These are phyloP conservation scores for Python bivittatus DNA, from an alignment of 2,113 vertebrate species.

Conservation along the genomic window DNA sequence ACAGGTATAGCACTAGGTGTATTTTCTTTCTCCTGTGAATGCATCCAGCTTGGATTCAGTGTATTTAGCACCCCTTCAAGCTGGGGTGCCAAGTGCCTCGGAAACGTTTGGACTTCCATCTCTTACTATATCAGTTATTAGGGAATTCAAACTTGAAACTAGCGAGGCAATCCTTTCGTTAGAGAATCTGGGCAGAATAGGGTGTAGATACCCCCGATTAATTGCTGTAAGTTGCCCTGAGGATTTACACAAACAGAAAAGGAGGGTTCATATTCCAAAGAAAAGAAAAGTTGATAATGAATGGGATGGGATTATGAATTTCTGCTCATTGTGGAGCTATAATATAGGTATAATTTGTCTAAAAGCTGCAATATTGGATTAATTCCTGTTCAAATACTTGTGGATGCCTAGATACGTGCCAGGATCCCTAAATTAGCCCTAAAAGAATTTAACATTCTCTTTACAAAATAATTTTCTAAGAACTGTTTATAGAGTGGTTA, in stretches of 20 bases:
- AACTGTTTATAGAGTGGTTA: not conserved
- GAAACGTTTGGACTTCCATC: too few relatives aligned
- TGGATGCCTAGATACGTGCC: not conserved
- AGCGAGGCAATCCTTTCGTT: too few relatives aligned
- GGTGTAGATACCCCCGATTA: not conserved
- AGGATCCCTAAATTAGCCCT: not conserved
- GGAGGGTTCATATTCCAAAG: not conserved
- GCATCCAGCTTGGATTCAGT: not conserved
- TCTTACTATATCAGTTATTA: too few relatives aligned
- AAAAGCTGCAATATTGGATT: not conserved
- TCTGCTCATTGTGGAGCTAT: not conserved
- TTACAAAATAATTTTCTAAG: not conserved
- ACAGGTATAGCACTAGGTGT: not conserved
- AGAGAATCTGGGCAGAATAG: too few relatives aligned
- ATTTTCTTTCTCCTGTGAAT: not conserved
- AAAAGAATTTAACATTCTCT: not conserved
- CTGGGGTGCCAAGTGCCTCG: too few relatives aligned
- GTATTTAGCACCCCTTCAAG: not conserved
- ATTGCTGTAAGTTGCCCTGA: not conserved
- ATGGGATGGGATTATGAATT: not conserved
- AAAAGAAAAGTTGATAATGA: not conserved
- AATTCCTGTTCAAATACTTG: not conserved
- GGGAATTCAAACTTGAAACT: too few relatives aligned
- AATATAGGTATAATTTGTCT: not conserved
- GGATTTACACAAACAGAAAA: not conserved